Evolutionary conservation across 1,140 invertebrate species (phyloP).

Genomic region (Halesus radiatus): DNA sequence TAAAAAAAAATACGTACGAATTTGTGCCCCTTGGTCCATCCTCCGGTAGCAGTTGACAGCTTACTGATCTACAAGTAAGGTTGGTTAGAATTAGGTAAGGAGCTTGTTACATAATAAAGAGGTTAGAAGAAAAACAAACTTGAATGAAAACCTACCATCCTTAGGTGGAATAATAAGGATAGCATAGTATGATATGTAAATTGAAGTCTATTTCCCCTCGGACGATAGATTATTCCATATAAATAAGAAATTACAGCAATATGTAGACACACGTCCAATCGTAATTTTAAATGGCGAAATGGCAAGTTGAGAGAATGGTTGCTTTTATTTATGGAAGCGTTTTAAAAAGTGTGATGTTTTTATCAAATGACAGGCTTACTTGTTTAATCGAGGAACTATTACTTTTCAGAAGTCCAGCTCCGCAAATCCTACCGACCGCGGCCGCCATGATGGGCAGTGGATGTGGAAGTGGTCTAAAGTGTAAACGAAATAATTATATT

Average conservation of each 20-base stretch:
- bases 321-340: too few species aligned
- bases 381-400: constrained; percentile 48
- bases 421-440: constrained; percentile 84
- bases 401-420: constrained; percentile 79
- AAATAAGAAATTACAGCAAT: neutral
- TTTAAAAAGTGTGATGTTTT: neutral
- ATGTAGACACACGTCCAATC: neutral
- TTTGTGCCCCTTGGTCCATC: constrained; percentile 82
- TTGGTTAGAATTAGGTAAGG: constrained; percentile 51
- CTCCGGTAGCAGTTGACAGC: constrained; percentile 77
- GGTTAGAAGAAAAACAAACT: constrained; percentile 26
- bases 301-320: neutral
- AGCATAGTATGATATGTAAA: neutral
- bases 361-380: constrained; percentile 11
- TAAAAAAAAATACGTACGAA: constrained; percentile 72
- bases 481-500: constrained; percentile 24
- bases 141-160: neutral
- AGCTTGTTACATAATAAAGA: constrained; percentile 51
- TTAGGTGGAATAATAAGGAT: neutral
- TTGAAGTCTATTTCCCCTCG: neutral
- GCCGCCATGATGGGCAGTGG: constrained; percentile 81
- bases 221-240: neutral
- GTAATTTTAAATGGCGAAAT: neutral
- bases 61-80: constrained; percentile 73
- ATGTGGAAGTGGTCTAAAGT: constrained; percentile 32